Conservation (phyloP, 2,113 vertebrate genomes). For the Gopherus flavomarginatus region DNA sequence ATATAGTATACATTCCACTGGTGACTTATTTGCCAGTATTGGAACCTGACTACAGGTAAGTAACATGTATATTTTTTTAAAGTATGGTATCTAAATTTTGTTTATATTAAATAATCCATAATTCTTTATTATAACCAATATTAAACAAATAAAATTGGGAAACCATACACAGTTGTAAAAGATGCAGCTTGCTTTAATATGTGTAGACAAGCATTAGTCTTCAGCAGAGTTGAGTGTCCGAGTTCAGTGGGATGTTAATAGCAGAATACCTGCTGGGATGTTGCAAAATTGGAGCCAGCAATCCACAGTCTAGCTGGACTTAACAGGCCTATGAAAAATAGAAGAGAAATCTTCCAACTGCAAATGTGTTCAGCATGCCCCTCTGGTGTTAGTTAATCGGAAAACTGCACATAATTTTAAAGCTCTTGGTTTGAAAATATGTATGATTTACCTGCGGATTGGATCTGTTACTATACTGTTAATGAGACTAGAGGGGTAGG, state of each 20-base stretch:
- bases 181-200: background rate
- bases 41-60: background rate
- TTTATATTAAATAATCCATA: background rate
- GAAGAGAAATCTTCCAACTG: background rate
- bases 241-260: background rate
- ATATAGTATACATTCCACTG: background rate
- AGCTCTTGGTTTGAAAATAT: too few relatives aligned
- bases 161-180: background rate
- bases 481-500: background rate
- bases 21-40: background rate
- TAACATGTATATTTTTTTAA: background rate
- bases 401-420: background rate
- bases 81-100: background rate
- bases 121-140: fast-evolving
- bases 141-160: fast-evolving
- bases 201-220: background rate
- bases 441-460: background rate
- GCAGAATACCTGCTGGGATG: background rate
- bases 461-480: background rate
- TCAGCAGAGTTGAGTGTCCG: background rate
- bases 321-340: background rate
- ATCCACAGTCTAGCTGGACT: background rate
- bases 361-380: fast-evolving
- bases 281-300: background rate
- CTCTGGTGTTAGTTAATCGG: background rate